Base-by-base conservation (phyloP, 2,888 invertebrate genomes). In the Asteroscopus sphinx region DNA sequence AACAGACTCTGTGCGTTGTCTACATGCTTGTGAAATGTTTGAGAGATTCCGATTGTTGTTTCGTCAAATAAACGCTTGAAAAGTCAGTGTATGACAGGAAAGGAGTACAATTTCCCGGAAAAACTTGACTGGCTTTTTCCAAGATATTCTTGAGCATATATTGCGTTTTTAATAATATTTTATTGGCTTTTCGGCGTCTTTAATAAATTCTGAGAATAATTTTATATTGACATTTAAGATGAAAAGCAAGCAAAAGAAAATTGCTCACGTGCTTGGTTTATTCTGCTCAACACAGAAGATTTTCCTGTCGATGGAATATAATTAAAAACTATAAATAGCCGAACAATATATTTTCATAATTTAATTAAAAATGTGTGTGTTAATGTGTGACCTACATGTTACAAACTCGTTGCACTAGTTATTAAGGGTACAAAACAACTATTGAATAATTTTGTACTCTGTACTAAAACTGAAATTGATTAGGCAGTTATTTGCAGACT, bases 381-480 rank as follows among this genome's bases (percentile, higher is more conserved):
- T 16, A 36, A 30, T 7, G n/a, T n/a, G n/a, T n/a, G 25, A 15
- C 32, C 16, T 52, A 30, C 25, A 45, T 21, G 15, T 28, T 25
- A 35, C 37, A n/a, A 13, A 33, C 21, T 30, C 28, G 28, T 25
- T 7, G 17, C 1, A 12, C 35, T 41, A 16, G 15, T 39, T 41
- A 36, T 9, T 39, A 45, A 37, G 11, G 30, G 40, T 15, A 35
- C 21, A 36, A 35, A 65, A 11, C 3, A 45, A 52, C 51, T 37
- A 53, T 45, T 65, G 2, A 42, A 48, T 32, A 53, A 56, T 48
- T 67, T 46, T 39, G 13, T 21, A 44, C 45, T 58, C 58, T 28
- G 13, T n/a, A 56, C 45, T 25, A 69, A 63, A 63, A 53, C 62
- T 55, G 40, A 45, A 70, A 70, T 54, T 35, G 32, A 55, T 46